Evolutionary conservation across 2,888 invertebrate species (phyloP).

Genomic region (Xestia c-nigrum): DNA sequence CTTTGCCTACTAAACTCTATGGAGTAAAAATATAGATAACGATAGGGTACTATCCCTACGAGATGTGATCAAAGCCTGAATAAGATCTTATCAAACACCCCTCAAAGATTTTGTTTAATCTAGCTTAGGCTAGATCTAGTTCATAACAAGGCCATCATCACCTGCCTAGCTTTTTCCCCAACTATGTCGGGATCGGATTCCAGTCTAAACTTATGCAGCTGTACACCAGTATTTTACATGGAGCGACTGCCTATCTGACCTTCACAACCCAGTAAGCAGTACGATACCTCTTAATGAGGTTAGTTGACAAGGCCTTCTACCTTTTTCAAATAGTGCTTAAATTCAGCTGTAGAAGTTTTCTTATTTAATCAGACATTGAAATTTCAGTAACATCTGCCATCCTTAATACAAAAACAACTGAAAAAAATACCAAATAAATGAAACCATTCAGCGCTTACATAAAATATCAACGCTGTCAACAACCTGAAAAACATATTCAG

Average conservation of each 20-base stretch:
- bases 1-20: too few species aligned
- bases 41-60: too few species aligned
- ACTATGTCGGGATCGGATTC: not conserved
- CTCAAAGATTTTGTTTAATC: not conserved
- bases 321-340: not conserved
- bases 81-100: too few species aligned
- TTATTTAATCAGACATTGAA: not conserved
- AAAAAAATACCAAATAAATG: constrained; percentile 42
- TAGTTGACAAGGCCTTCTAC: not conserved
- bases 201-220: not conserved
- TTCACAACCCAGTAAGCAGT: not conserved
- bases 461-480: constrained; percentile 68
- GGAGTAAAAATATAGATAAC: too few species aligned
- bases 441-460: constrained; percentile 50
- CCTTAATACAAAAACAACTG: constrained; percentile 32
- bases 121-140: not conserved
- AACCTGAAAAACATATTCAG: constrained; percentile 75
- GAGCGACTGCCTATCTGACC: not conserved
- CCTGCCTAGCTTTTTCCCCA: not conserved
- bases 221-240: not conserved
- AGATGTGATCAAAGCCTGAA: too few species aligned
- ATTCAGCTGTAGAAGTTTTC: not conserved
- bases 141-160: not conserved
- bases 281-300: not conserved
- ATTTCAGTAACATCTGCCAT: constrained; percentile 27